phyloP scores from a whole-genome alignment of 2,797 vertebrate species.

The Lemur catta region DNA sequence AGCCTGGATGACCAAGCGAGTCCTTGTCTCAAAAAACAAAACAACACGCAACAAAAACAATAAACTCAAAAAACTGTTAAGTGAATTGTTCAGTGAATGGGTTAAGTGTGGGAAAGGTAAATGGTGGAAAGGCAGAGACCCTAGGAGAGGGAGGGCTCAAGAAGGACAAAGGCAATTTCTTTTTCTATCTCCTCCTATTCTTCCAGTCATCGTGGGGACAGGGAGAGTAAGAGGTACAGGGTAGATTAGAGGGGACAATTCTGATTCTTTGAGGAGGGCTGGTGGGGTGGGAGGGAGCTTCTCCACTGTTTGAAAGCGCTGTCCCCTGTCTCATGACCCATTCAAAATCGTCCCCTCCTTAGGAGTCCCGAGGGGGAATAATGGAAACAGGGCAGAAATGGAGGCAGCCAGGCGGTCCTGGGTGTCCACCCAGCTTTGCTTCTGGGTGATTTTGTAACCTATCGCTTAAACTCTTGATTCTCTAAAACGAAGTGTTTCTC shows the following conservation, averaged over 20 bases:
- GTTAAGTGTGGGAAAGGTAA: too few species aligned
- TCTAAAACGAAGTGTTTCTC: neutral
- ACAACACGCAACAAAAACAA: too few species aligned
- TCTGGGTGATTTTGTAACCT: neutral
- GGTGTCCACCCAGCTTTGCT: neutral
- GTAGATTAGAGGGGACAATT: neutral
- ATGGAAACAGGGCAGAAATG: neutral
- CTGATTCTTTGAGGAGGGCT: neutral
- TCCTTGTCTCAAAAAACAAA: too few species aligned
- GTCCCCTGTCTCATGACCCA: neutral
- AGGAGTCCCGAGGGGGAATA: neutral
- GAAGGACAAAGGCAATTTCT: neutral
- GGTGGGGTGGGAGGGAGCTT: neutral
- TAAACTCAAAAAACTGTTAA: neutral
- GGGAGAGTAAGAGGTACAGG: neutral
- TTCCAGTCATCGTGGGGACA: neutral
- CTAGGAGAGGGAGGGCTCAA: neutral
- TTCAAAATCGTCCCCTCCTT: neutral
- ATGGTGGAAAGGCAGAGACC: neutral
- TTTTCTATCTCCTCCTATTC: neutral
- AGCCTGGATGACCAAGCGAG: too few species aligned
- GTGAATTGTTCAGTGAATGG: too few species aligned
- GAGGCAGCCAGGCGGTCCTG: neutral
- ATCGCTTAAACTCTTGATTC: neutral
- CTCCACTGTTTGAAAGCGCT: neutral